phyloP scores from a whole-genome alignment of 2,113 vertebrate species.

The Rhinolophus ferrumequinum region DNA sequence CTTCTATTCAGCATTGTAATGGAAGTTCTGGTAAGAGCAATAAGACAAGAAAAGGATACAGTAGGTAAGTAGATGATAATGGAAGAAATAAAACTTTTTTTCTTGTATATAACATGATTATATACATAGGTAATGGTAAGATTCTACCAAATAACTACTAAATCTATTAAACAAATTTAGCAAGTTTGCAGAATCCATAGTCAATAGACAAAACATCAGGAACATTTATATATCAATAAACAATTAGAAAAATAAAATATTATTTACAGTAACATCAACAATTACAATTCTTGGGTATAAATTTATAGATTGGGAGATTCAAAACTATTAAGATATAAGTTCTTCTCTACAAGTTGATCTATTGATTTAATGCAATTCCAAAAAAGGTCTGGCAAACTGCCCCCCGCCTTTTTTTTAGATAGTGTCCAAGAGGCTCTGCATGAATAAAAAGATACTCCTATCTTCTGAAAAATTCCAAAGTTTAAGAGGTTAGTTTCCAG shows the following conservation, averaged over 20 bases:
- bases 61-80: not conserved
- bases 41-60: not conserved
- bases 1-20: not conserved
- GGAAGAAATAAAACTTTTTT: not conserved
- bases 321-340: not conserved
- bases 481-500: not conserved
- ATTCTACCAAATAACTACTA: not conserved
- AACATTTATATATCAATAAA: not conserved
- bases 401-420: not conserved
- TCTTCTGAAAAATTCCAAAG: not conserved
- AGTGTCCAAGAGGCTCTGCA: not conserved
- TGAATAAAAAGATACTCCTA: not conserved
- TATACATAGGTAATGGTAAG: not conserved
- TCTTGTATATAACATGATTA: not conserved
- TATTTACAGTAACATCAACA: not conserved
- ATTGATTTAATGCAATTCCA: not conserved
- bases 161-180: not conserved
- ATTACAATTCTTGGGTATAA: not conserved
- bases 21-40: not conserved
- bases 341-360: not conserved
- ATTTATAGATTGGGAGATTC: not conserved
- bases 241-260: not conserved
- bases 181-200: not conserved
- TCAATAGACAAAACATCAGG: not conserved
- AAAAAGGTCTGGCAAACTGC: not conserved